Evolutionary conservation across 2,888 invertebrate genomes (phyloP).

Genomic region (Drosophila sordidula): DNA sequence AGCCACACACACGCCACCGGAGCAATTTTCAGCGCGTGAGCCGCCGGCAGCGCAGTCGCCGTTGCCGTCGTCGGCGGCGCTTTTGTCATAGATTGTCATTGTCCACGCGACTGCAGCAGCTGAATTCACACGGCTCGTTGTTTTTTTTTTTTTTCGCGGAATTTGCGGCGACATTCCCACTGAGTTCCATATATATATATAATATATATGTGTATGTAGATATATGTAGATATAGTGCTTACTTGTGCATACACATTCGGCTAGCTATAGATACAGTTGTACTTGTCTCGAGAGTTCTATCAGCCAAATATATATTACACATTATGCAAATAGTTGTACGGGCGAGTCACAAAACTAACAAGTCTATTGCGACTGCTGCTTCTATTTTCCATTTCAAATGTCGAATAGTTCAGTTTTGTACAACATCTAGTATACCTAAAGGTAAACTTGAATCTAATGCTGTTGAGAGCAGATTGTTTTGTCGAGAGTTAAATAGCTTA

Average conservation of each 20-base stretch:
- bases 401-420: background rate
- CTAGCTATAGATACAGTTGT: constrained; percentile 50
- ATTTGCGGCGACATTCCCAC: constrained; percentile 75
- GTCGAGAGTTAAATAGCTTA: no score
- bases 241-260: constrained; percentile 4
- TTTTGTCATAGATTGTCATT: constrained; percentile 73
- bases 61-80: constrained; percentile 39
- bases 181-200: constrained; percentile 45
- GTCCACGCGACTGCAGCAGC: constrained; percentile 77
- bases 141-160: constrained; percentile 65
- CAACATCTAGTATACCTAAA: no score
- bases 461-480: no score
- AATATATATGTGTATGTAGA: constrained; percentile 9
- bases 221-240: constrained; percentile 5
- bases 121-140: constrained; percentile 76
- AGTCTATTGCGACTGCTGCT: background rate
- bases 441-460: no score
- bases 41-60: constrained; percentile 32
- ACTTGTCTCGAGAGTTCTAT: constrained; percentile 7
- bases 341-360: constrained; percentile 10
- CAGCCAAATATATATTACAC: constrained; percentile 10
- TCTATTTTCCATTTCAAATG: background rate
- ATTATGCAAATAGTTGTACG: constrained; percentile 14
- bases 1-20: constrained; percentile 70
- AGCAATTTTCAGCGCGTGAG: constrained; percentile 72